Conservation (phyloP, 2,888 invertebrate species). For the Cylindroiulus punctatus region DNA sequence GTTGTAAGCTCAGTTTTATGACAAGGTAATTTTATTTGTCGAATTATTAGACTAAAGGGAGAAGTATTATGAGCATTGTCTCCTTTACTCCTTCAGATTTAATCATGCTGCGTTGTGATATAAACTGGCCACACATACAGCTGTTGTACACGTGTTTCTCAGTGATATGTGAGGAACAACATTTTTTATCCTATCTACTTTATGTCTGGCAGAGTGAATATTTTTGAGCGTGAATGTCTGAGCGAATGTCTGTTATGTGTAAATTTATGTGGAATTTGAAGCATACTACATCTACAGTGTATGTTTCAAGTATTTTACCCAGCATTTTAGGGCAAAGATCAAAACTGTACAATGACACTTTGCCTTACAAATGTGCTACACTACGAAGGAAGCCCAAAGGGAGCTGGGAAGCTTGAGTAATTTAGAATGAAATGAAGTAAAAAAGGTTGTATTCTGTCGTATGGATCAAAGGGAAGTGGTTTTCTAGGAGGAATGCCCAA, state of each 20-base stretch:
- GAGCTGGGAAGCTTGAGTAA: background rate
- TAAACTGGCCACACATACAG: background rate
- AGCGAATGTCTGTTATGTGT: background rate
- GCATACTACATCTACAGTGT: background rate
- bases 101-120: background rate
- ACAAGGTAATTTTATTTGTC: background rate
- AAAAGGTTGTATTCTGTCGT: no score
- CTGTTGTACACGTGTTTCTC: background rate
- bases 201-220: background rate
- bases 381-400: background rate
- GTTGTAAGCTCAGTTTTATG: background rate
- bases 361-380: background rate
- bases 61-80: background rate
- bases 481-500: no score
- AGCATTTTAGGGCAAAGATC: conserved; percentile 4
- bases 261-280: background rate
- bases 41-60: background rate
- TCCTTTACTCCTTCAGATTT: background rate
- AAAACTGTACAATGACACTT: background rate
- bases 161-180: background rate
- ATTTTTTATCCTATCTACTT: background rate
- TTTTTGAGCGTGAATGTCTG: background rate
- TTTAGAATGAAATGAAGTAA: no score
- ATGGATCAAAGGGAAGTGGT: no score
- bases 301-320: conserved; percentile 8